Evolutionary conservation across 2,888 invertebrate species (phyloP), one percentile per base, ranked within the genome.

Genomic region (Meiosimyza decipiens): DNA sequence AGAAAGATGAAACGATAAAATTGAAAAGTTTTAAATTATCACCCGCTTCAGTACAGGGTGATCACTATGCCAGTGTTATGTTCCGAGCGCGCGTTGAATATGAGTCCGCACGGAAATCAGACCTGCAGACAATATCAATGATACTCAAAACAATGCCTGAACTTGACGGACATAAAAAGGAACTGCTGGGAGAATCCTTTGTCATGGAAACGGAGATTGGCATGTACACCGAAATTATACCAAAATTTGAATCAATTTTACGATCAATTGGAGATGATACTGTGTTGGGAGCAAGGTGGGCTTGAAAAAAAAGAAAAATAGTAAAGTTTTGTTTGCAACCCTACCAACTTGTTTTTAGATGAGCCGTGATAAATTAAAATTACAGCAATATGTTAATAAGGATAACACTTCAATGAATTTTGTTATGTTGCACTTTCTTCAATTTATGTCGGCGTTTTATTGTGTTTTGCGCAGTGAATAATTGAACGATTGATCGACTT

Each of bases 21-120:
- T 40, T 40, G 9, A 40, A 40, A 40, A 40, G 40, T 22, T 40
- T 72, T 1, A 67, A 64, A 49, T 18, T 76, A 13, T 72, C 71
- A 1, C 76, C 80, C 2, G 80, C 78, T 9, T 73, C 77, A 18
- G 60, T 72, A 6, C 79, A 76, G 33, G 79, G 80, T 11, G 80
- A 80, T 73, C 80, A 80, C 63, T 81, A 79, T 75, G 80, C 78
- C 15, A 81, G 80, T 67, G 59, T 78, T 49, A 80, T 80, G 79
- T 80, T 79, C 70, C 75, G 81, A 6, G 76, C 77, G 1, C 75
- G 59, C 50, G 65, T 79, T 3, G 57, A 60, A 15, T 79, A 75
- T 59, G 40, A n/a, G 50, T 49, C 13, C 47, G 60, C 16, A 18
- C 55, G 9, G 2, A 40, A 40, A 9, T 40, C 2, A 57, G 6